Conservation (phyloP, 2,888 invertebrate genomes). For the Mythimna ferrago region DNA sequence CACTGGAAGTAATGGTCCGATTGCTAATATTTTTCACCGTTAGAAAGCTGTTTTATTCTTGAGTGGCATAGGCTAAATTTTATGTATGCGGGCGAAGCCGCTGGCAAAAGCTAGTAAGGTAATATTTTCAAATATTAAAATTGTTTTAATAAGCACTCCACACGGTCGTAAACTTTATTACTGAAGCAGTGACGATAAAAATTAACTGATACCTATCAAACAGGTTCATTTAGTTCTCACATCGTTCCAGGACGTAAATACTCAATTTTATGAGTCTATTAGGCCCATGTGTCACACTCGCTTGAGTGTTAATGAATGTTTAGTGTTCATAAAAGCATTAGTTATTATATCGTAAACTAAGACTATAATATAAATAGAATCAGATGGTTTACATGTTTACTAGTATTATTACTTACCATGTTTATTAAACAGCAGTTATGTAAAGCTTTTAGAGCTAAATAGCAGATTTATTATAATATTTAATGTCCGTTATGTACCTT, state of each 20-base stretch:
- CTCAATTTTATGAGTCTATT: constrained; percentile 43
- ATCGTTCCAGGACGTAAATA: constrained; percentile 27
- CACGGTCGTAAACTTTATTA: constrained; percentile 38
- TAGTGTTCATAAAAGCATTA: constrained; percentile 54
- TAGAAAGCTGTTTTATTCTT: too few species aligned
- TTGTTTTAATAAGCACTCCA: background rate
- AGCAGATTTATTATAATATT: too few species aligned
- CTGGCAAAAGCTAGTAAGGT: too few species aligned
- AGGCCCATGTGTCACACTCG: constrained; percentile 26
- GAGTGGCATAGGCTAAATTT: too few species aligned
- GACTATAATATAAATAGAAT: constrained; percentile 41
- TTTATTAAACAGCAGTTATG: background rate
- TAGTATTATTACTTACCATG: constrained; percentile 1
- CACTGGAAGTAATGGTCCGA: too few species aligned
- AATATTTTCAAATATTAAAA: background rate
- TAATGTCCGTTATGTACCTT: background rate
- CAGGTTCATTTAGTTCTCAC: constrained; percentile 46
- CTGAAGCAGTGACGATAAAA: constrained; percentile 29
- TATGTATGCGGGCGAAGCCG: too few species aligned
- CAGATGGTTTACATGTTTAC: constrained; percentile 25
- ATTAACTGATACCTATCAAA: constrained; percentile 36
- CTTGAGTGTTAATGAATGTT: constrained; percentile 49
- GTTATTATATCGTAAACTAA: constrained; percentile 36
- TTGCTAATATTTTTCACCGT: too few species aligned
- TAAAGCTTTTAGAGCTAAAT: background rate